phyloP scores from a whole-genome alignment of 2,888 invertebrate species.

The Phengaris alcon region DNA sequence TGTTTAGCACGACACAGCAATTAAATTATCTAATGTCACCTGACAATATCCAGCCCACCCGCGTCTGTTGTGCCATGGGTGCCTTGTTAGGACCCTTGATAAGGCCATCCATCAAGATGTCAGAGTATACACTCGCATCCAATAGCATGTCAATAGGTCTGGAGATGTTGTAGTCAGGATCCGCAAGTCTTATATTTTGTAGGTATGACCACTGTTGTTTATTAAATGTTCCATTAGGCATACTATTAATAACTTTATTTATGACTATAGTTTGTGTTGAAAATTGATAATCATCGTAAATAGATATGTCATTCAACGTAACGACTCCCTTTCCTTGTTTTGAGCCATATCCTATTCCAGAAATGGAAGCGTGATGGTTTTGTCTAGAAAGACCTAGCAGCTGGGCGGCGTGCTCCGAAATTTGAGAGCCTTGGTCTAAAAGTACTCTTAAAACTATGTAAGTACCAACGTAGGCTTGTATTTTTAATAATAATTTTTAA shows the following conservation, averaged over 20 bases:
- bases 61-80: neutral
- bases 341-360: neutral
- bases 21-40: neutral
- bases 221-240: no score
- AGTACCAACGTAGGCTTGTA: neutral
- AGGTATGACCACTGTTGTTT: no score
- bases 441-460: neutral
- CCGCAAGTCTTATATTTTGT: neutral
- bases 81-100: conserved; percentile 4
- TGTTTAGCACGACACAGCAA: neutral
- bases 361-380: neutral
- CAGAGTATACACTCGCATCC: conserved; percentile 1
- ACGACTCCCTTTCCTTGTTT: no score
- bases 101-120: conserved; percentile 11
- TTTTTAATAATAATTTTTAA: neutral
- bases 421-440: neutral
- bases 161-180: conserved; percentile 2
- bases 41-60: conserved; percentile 21
- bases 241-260: no score
- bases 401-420: neutral
- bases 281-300: no score
- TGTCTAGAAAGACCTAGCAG: conserved; percentile 6
- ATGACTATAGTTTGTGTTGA: no score
- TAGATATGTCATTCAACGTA: no score
- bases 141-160: neutral